Evolutionary conservation across 2,113 vertebrate species (phyloP).

Genomic region (Melozone crissalis): DNA sequence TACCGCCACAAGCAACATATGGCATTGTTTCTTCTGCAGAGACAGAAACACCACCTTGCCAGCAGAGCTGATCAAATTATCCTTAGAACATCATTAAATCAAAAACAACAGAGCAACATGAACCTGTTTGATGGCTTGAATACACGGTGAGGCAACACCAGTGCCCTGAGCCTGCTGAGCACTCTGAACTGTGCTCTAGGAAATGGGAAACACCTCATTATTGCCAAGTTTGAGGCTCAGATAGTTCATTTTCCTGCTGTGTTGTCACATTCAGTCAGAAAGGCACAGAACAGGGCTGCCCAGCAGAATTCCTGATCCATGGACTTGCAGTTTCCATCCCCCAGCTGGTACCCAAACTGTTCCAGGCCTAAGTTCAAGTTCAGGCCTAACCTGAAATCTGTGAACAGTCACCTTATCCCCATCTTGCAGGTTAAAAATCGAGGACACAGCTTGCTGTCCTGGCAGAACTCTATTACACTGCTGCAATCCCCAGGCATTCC

Average conservation of each 20-base stretch:
- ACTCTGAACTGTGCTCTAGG: background rate
- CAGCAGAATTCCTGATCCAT: rapidly evolving
- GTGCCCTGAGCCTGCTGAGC: background rate
- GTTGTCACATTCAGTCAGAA: background rate
- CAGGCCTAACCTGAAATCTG: background rate
- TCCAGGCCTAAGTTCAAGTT: background rate
- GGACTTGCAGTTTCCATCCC: background rate
- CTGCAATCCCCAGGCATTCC: constrained; percentile 42
- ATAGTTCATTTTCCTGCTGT: background rate
- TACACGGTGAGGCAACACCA: background rate
- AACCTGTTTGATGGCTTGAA: background rate
- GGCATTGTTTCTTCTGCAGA: background rate
- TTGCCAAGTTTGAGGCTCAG: background rate
- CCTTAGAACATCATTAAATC: background rate
- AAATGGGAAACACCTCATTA: background rate
- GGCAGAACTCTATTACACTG: constrained; percentile 53
- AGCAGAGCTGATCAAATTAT: background rate
- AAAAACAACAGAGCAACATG: background rate
- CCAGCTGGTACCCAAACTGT: background rate
- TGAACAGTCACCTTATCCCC: constrained; percentile 54
- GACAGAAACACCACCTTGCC: constrained; percentile 3
- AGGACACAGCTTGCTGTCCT: constrained; percentile 20
- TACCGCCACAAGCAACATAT: background rate
- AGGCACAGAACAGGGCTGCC: background rate
- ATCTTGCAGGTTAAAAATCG: constrained; percentile 58